These are phyloP conservation scores for Lasioglossum calceatum DNA, from an alignment of 2,888 invertebrate species.

Conservation along the genomic window DNA sequence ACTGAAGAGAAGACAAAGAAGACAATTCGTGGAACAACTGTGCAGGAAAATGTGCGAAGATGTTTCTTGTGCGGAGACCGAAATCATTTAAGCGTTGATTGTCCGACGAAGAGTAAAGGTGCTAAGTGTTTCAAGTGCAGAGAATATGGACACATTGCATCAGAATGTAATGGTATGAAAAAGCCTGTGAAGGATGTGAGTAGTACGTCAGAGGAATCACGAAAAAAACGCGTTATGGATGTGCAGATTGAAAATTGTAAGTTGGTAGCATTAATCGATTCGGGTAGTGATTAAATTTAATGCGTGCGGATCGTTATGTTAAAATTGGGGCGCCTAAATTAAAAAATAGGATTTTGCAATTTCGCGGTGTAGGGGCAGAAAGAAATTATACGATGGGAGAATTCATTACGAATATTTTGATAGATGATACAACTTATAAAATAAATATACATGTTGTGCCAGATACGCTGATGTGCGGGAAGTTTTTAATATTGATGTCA, in stretches of 20 bases:
- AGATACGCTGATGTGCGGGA: conserved; percentile 19
- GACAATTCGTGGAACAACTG: not conserved
- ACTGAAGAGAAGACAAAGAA: not conserved
- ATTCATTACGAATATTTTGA: conserved; percentile 15
- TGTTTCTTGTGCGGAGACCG: conserved; percentile 4
- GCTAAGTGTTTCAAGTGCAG: conserved; percentile 20
- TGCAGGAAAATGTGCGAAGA: not conserved
- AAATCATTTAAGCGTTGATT: conserved; percentile 22
- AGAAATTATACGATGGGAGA: conserved; percentile 45
- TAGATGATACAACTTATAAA: conserved; percentile 45
- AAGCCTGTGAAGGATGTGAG: conserved; percentile 7
- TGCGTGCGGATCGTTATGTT: conserved; percentile 18
- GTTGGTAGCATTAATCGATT: conserved; percentile 21
- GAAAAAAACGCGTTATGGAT: conserved; percentile 11
- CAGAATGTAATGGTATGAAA: not conserved
- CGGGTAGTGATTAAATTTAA: conserved; percentile 33
- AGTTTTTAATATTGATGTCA: too few relatives aligned
- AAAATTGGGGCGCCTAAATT: conserved; percentile 30
- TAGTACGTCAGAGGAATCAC: not conserved
- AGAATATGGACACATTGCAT: not conserved
- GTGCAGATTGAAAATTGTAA: conserved; percentile 18
- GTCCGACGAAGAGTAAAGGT: conserved; percentile 58
- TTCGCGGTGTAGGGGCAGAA: conserved; percentile 44
- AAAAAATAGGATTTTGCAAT: conserved; percentile 32
- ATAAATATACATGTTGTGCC: conserved; percentile 57